Base-by-base conservation (phyloP, 2,888 invertebrate genomes). In the Crocallis elinguaria region DNA sequence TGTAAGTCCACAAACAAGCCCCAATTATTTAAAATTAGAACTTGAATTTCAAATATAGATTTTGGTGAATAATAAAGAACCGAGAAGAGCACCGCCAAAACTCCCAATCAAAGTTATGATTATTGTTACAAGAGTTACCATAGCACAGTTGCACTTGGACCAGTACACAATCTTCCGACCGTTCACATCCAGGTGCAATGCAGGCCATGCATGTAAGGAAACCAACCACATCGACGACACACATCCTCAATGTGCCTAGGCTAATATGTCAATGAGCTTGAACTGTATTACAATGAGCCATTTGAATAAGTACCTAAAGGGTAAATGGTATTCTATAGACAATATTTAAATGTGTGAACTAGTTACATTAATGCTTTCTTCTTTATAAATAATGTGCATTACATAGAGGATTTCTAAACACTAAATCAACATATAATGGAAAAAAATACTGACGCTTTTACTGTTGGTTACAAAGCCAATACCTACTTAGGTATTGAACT, bases 171-270 rank as follows among this genome's bases (percentile, higher is more conserved):
- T 25, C 17, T 17, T 2, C 25, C 11, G 17, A 44, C 23, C 35
- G 25, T 44, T 35, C 16, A 16, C 23, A 27, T 17, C 23, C 23
- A 43, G 43, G 23, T 43, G 42, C 21, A 29, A 25, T 16, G 14
- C 8, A 16, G 13, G 17, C n/a, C n/a, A 27, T 19, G 12, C 36
- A 44, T 3, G 14, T 30, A 7, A n/a, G 6, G 17, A 37, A 37
- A 43, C 43, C 9, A 0, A 9, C 8, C n/a, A 9, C 30, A 16
- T 36, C 36, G 17, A 19, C 17, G 36, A 19, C 35, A 39, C 25
- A 33, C 32, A 35, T 39, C 39, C 39, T 33, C 11, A 45, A 23
- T 29, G 30, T n/a, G 19, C 19, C 33, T 39, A 39, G 33, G 17
- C 8, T 21, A 39, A 12, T 14, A 9, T 12, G 21, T 11, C 39